Evolutionary conservation across 1,140 invertebrate species (phyloP), one percentile per base, ranked within the genome.

Genomic region (Cydia amplana): DNA sequence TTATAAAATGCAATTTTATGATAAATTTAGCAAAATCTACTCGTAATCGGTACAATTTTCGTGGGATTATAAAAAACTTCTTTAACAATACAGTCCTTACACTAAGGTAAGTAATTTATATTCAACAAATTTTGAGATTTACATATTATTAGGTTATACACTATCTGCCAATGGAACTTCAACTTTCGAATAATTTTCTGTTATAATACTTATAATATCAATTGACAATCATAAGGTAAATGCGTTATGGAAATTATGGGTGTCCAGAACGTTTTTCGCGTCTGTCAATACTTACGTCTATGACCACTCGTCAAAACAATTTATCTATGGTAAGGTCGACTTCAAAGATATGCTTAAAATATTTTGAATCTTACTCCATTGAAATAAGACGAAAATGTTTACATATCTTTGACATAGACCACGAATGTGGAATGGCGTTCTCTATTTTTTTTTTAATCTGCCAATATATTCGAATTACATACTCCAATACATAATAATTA

Each of bases 11-110:
- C 75, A 80, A 79, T 75, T 77, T 81, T 76, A 78, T 83, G 81
- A 82, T 75, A 82, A 84, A 80, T 86, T 87, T 87, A 86, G 86
- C 84, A 86, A 87, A 88, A 87, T 85, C 85, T 88, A 88, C 82
- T 63, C 65, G 75, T 85, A 82, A 82, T 49, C 78, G 60, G 70
- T 75, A 80, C 75, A 74, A 78, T 74, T 77, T 78, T 75, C 64
- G 46, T 77, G 72, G 60, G 20, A 74, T 63, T 73, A 14, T 36
- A 64, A 55, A 55, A 75, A 73, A 73, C 73, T 40, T 43, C 72
- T 60, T 65, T 74, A 63, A 78, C 74, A 76, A 78, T 75, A 75
- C 72, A 65, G 4, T 51, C 46, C 70, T 75, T 51, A 43, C 16
- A 20, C 60, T 65, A 49, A 64, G 67, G 72, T 73, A 73, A 49